Evolutionary conservation across 2,113 vertebrate genomes (phyloP).

Genomic region (Benthochromis sp.): DNA sequence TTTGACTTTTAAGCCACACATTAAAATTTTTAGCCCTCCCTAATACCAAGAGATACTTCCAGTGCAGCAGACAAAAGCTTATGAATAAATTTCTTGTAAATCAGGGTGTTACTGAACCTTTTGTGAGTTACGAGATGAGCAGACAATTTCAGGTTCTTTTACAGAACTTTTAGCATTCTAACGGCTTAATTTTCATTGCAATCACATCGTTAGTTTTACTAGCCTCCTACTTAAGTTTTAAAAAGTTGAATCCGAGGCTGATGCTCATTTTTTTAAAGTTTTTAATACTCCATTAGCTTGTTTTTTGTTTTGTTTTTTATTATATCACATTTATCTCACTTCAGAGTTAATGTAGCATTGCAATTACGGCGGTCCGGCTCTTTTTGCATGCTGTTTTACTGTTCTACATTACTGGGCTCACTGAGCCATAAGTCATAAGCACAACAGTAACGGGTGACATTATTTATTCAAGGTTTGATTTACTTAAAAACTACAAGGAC

Average conservation of each 20-base stretch:
- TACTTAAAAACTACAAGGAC: not conserved
- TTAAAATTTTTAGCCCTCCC: not conserved
- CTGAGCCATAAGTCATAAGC: not conserved
- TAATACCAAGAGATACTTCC: not conserved
- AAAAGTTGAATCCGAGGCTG: not conserved
- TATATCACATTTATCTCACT: not conserved
- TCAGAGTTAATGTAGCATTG: not conserved
- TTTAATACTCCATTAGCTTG: not conserved
- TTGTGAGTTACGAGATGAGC: not conserved
- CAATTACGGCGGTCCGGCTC: not conserved
- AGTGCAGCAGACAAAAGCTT: not conserved
- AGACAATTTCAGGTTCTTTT: not conserved
- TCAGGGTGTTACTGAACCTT: not conserved
- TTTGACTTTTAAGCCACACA: not conserved
- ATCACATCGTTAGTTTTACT: not conserved
- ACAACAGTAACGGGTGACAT: not conserved
- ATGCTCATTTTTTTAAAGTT: fast-evolving
- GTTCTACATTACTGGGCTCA: not conserved
- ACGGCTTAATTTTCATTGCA: not conserved
- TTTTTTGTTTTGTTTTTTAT: not conserved
- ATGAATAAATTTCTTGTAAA: not conserved
- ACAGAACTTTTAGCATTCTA: not conserved
- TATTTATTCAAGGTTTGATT: constrained; percentile 18
- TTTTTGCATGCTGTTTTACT: not conserved
- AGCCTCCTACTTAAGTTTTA: not conserved